phyloP scores from a whole-genome alignment of 2,888 invertebrate species.

The Apamea epomidion region DNA sequence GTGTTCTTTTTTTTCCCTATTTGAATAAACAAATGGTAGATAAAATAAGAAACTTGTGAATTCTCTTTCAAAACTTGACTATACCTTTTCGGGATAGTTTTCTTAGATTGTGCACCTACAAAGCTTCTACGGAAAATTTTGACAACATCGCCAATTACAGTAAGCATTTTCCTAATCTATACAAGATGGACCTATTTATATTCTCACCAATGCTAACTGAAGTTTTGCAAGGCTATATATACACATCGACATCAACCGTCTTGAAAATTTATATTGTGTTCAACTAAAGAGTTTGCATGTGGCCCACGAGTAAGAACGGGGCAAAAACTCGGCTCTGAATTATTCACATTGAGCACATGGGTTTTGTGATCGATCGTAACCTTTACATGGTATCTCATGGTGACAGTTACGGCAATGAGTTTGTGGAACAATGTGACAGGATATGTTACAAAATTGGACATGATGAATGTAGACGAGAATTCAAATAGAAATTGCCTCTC shows the following conservation, averaged over 20 bases:
- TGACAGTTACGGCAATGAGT: conserved; percentile 59
- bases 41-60: background rate
- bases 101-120: conserved; percentile 20
- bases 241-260: conserved; percentile 49
- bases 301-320: conserved; percentile 46
- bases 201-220: conserved; percentile 21
- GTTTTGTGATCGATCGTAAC: conserved; percentile 55
- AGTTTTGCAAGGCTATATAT: conserved; percentile 53
- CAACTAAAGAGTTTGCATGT: conserved; percentile 59
- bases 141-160: conserved; percentile 47
- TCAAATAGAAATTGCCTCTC: background rate
- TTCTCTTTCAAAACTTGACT: background rate
- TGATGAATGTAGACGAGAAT: conserved; percentile 11
- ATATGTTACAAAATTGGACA: conserved; percentile 33
- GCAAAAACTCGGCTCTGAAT: conserved; percentile 58
- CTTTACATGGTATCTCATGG: conserved; percentile 55
- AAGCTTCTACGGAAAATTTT: conserved; percentile 15
- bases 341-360: conserved; percentile 59
- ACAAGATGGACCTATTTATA: background rate
- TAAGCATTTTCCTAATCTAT: conserved; percentile 18
- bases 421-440: conserved; percentile 24
- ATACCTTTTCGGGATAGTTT: background rate
- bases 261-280: conserved; percentile 32
- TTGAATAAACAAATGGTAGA: background rate
- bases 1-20: background rate